Percentiles rank a stretch among this genome's conserved stretches.
Conservation (phyloP, 2,888 invertebrate species). For the Apamea monoglypha region DNA sequence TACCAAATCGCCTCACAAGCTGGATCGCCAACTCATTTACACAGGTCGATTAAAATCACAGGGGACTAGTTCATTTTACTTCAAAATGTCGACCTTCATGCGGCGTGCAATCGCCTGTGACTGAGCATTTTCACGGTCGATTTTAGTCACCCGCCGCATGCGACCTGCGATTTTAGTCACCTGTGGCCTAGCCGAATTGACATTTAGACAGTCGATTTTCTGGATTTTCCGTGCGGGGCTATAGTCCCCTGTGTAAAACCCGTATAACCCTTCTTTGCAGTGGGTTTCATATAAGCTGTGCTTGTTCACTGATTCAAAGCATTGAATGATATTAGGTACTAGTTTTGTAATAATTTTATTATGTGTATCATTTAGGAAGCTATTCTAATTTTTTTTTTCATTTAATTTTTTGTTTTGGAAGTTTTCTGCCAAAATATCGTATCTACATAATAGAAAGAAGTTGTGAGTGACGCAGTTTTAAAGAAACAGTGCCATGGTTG, state of each 20-base stretch:
- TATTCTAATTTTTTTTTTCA: background rate
- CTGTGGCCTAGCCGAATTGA: background rate
- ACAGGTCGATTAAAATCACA: background rate
- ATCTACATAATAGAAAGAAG: background rate
- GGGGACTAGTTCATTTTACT: background rate
- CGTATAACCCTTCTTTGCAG: background rate
- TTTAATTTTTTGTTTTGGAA: background rate
- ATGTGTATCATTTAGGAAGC: constrained; percentile 15
- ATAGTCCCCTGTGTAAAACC: background rate
- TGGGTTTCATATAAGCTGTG: background rate
- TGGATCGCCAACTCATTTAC: background rate
- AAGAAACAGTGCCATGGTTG: constrained; percentile 1
- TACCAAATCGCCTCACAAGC: background rate
- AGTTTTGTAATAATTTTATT: constrained; percentile 8
- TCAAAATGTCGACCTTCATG: background rate
- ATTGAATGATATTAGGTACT: background rate
- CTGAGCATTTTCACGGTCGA: background rate
- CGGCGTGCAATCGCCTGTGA: background rate
- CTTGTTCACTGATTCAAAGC: constrained; percentile 8
- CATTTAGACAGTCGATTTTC: background rate
- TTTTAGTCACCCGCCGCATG: no score
- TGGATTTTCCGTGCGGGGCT: background rate
- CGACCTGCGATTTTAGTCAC: background rate
- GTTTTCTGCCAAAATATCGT: background rate
- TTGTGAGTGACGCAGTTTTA: constrained; percentile 11